These are phyloP conservation scores for Arrhamphus sclerolepis DNA, from an alignment of 2,797 vertebrate species.

Conservation along the genomic window DNA sequence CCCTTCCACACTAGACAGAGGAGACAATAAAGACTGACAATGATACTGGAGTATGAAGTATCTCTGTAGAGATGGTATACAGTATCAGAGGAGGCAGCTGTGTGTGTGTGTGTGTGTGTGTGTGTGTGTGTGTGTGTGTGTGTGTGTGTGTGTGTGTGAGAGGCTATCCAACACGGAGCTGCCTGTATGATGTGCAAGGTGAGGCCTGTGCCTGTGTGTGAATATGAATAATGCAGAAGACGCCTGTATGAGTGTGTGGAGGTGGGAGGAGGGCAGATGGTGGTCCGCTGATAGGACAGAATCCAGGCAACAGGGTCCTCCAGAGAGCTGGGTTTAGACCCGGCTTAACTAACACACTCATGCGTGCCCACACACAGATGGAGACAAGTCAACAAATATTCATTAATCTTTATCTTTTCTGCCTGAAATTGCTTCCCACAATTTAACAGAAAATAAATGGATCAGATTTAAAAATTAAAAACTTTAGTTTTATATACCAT, in stretches of 20 bases:
- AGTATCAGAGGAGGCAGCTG: constrained; percentile 38
- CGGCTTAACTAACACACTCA: constrained; percentile 22
- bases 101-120: constrained; percentile 36
- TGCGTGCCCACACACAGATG: constrained; percentile 15
- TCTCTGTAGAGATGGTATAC: constrained; percentile 50
- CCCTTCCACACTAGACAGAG: constrained; percentile 36
- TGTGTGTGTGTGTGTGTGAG: constrained; percentile 37
- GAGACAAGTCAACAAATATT: constrained; percentile 8
- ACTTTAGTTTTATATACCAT: not conserved
- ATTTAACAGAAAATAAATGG: not conserved
- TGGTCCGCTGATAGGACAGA: constrained; percentile 69
- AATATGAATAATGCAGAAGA: constrained; percentile 74
- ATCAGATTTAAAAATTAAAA: constrained; percentile 31
- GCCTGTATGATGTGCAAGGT: constrained; percentile 25
- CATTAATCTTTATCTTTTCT: not conserved
- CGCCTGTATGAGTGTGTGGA: constrained; percentile 40
- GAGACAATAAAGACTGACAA: constrained; percentile 55
- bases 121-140: constrained; percentile 41
- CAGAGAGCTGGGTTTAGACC: constrained; percentile 63
- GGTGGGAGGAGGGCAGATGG: constrained; percentile 73
- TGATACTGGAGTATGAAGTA: constrained; percentile 43
- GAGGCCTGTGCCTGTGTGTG: constrained; percentile 13
- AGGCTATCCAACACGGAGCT: not conserved
- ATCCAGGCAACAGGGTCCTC: constrained; percentile 68
- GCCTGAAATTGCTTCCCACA: not conserved